Evolutionary conservation across 2,113 vertebrate species (phyloP), one percentile per base, ranked within the genome.

Genomic region (Podiceps cristatus): DNA sequence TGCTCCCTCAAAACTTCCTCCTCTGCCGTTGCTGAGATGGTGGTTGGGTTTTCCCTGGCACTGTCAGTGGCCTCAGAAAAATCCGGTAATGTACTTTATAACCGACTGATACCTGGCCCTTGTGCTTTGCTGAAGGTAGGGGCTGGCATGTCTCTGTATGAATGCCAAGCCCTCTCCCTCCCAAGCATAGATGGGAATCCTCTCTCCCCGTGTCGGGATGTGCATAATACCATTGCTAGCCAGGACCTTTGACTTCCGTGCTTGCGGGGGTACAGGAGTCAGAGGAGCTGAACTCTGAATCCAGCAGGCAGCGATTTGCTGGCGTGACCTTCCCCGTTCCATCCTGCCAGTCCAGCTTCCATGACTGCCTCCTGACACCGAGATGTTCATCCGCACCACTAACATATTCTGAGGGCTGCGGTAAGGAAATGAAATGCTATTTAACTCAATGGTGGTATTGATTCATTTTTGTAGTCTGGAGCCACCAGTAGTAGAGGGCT

Each of bases 111-210:
- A 37, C 40, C 17, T n/a, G 45, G 40, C 60, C 47, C 53, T 82
- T 16, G 25, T 78, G n/a, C 50, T 83, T 44, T 49, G 73, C 35
- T 11, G 20, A 44, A 88, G 33, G 35, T 24, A 20, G 27, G 29
- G 53, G 13, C 29, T 89, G 35, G 31, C 16, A 4, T 37, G 11
- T 69, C 44, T 88, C 44, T 49, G 9, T 85, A 22, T 14, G 50
- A 82, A 64, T 75, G 18, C 15, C 2, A 1, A 42, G 49, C 40
- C 18, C 33, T 53, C 15, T 92, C 22, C 24, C 16, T 73, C 33
- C 10, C 0, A 0, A 25, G 28, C 63, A 7, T 3, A 60, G 27
- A 10, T 2, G 56, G 35, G 42, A 80, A 81, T 66, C 47, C 23
- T 73, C 56, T 85, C 47, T 50, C 29, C 37, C 3, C 2, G 0